Conservation (phyloP, 1,140 invertebrate species). For the Rhizoglyphus robini region DNA sequence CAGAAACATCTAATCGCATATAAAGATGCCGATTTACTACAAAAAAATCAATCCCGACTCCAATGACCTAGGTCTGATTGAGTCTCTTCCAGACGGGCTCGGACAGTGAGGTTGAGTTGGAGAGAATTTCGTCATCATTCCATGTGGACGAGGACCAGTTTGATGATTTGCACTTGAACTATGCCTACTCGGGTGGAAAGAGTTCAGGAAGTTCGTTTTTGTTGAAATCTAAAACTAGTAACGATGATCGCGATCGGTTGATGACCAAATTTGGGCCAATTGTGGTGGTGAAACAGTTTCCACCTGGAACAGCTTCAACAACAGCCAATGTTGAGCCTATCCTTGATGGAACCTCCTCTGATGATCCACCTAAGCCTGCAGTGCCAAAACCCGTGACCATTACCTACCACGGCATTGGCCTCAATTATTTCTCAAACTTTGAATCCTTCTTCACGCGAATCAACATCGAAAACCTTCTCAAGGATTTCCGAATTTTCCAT, state of each 20-base stretch:
- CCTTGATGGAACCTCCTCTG: too few species aligned
- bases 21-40: slow-evolving; percentile 20
- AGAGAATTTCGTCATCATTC: not conserved
- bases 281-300: not conserved
- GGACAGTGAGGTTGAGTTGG: not conserved
- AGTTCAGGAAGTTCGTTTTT: not conserved
- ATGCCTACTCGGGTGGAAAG: not conserved
- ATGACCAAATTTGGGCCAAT: slow-evolving; percentile 17
- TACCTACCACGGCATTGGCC: slow-evolving; percentile 91
- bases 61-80: slow-evolving; percentile 5
- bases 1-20: too few species aligned
- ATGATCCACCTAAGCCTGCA: too few species aligned
- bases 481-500: slow-evolving; percentile 97
- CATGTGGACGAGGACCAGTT: not conserved
- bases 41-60: slow-evolving; percentile 12
- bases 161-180: not conserved
- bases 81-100: not conserved
- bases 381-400: slow-evolving; percentile 68
- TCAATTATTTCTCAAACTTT: slow-evolving; percentile 84
- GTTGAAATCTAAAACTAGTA: not conserved
- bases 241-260: slow-evolving; percentile 10
- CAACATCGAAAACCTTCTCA: slow-evolving; percentile 80
- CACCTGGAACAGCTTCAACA: too few species aligned
- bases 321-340: too few species aligned
- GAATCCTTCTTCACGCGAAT: slow-evolving; percentile 97